Conservation (phyloP, 2,113 vertebrate species). For the Ophthalmolycus amberensis region DNA sequence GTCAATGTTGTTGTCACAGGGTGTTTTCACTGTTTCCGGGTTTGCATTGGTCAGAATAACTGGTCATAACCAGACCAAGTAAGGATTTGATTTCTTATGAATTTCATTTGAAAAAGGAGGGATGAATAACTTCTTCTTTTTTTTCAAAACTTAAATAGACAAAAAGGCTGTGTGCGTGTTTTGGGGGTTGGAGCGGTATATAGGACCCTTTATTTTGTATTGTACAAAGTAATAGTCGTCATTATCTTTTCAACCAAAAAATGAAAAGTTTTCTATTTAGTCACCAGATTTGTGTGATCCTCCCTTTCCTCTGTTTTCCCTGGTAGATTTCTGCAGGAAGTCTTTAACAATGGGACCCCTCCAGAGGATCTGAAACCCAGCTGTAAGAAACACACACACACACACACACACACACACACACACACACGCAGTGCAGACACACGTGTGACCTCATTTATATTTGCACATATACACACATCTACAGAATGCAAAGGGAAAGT, state of each 20-base stretch:
- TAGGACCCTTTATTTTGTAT: not conserved
- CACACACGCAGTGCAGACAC: slow-evolving; percentile 4
- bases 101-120: not conserved
- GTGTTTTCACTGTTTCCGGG: not conserved
- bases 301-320: slow-evolving; percentile 74
- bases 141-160: not conserved
- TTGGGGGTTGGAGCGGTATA: not conserved
- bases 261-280: slow-evolving; percentile 34
- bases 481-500: slow-evolving; percentile 15
- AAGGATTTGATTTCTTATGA: not conserved
- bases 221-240: not conserved
- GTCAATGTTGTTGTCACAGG: not conserved
- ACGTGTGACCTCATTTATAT: slow-evolving; percentile 10
- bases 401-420: slow-evolving; percentile 24
- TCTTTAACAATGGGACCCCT: slow-evolving; percentile 76
- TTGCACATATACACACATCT: slow-evolving; percentile 36
- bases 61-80: not conserved
- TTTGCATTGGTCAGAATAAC: not conserved
- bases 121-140: not conserved
- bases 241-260: slow-evolving; percentile 3
- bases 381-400: slow-evolving; percentile 50
- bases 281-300: slow-evolving; percentile 58
- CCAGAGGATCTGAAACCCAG: slow-evolving; percentile 56
- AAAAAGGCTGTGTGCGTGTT: not conserved
- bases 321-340: slow-evolving; percentile 74